Evolutionary conservation across 2,113 vertebrate species (phyloP).

Genomic region (Cisticola juncidis): DNA sequence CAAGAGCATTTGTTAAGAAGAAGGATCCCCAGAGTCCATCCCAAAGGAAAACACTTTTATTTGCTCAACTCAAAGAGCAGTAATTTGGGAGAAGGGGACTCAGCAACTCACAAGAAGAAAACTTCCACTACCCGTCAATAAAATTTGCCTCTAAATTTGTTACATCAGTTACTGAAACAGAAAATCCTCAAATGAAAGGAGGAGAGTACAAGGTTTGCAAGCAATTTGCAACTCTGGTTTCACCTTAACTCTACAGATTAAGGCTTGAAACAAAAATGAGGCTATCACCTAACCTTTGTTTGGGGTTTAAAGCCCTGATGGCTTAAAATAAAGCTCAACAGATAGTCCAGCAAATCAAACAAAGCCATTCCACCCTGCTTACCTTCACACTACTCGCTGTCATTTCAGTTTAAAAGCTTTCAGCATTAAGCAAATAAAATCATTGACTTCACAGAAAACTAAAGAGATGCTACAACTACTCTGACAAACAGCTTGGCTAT

Average conservation of each 20-base stretch:
- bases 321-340: constrained; percentile 58
- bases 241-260: constrained; percentile 23
- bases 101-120: background rate
- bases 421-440: background rate
- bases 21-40: background rate
- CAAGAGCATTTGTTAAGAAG: background rate
- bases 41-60: background rate
- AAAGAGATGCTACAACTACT: background rate
- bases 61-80: background rate
- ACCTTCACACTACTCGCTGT: background rate
- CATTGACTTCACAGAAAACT: background rate
- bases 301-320: constrained; percentile 37
- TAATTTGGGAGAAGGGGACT: background rate
- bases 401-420: background rate
- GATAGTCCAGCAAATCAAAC: constrained; percentile 34
- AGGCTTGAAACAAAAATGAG: constrained; percentile 40
- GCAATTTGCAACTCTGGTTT: constrained; percentile 15
- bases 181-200: constrained; percentile 41
- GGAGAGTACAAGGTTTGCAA: background rate
- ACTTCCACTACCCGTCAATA: background rate
- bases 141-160: background rate
- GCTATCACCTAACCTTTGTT: constrained; percentile 44
- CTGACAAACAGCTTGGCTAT: background rate
- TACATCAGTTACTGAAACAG: background rate
- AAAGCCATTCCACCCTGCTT: constrained; percentile 4